A percentile compares a stretch with the other conserved stretches of the same genome.
Conservation (phyloP, 1,140 invertebrate genomes). For the Hyphantria cunea region DNA sequence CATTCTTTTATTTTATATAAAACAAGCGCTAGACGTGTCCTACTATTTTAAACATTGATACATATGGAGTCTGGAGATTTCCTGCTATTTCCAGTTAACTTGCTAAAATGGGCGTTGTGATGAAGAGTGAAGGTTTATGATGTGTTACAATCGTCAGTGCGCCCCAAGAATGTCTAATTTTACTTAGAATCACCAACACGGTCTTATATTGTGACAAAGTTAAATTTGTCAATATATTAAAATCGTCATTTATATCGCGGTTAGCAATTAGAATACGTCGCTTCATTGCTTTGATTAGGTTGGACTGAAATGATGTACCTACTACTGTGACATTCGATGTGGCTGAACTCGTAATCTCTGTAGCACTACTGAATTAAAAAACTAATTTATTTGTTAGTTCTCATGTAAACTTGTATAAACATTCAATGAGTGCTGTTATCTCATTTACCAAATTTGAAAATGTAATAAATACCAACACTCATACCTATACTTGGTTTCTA, state of each 20-base stretch:
- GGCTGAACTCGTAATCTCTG: too few species aligned
- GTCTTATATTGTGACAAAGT: conserved; percentile 11
- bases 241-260: not conserved
- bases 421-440: too few species aligned
- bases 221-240: conserved; percentile 1
- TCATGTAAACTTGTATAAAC: too few species aligned
- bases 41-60: not conserved
- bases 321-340: too few species aligned
- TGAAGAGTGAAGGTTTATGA: conserved; percentile 49
- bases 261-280: too few species aligned
- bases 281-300: too few species aligned
- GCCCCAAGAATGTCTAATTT: conserved; percentile 21
- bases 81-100: conserved; percentile 26
- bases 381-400: too few species aligned
- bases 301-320: too few species aligned
- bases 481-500: too few species aligned
- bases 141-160: conserved; percentile 36
- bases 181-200: not conserved
- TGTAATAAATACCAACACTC: too few species aligned
- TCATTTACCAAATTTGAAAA: too few species aligned
- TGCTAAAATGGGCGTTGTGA: conserved; percentile 46
- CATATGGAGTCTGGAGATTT: conserved; percentile 2
- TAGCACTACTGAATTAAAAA: too few species aligned
- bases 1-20: not conserved
- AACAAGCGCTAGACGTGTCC: not conserved